Conservation (phyloP, 2,113 vertebrate genomes). For the Nannobrachium achirus region DNA sequence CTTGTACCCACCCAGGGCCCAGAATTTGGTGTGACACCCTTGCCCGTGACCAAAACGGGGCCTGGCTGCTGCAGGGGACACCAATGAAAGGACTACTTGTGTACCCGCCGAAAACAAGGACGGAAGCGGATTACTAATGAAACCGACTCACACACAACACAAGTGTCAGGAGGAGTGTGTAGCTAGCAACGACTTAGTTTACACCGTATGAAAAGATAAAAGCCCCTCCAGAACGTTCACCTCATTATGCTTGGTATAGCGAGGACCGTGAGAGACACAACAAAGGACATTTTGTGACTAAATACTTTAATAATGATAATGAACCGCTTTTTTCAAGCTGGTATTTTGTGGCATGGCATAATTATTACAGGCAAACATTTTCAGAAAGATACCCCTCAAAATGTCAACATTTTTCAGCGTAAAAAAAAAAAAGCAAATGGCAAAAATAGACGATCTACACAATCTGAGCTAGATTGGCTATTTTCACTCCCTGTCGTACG, state of each 20-base stretch:
- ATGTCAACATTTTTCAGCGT: no score
- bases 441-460: no score
- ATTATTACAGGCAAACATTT: no score
- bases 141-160: conserved; percentile 63
- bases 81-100: conserved; percentile 77
- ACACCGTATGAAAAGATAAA: conserved; percentile 5
- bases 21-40: no score
- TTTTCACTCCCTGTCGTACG: no score
- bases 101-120: conserved; percentile 71
- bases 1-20: no score
- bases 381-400: no score
- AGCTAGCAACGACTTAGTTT: conserved; percentile 27
- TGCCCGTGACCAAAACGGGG: conserved; percentile 68
- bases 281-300: conserved; percentile 2
- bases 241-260: conserved; percentile 10
- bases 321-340: neutral
- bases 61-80: conserved; percentile 63
- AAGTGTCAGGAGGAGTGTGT: conserved; percentile 46
- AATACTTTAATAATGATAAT: neutral
- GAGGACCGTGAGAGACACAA: conserved; percentile 29
- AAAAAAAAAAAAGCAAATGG: no score
- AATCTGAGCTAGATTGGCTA: no score
- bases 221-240: conserved; percentile 24
- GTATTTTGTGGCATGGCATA: no score
- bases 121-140: conserved; percentile 77